phyloP scores from a whole-genome alignment of 2,797 vertebrate genomes.

The Coregonus suidteri region DNA sequence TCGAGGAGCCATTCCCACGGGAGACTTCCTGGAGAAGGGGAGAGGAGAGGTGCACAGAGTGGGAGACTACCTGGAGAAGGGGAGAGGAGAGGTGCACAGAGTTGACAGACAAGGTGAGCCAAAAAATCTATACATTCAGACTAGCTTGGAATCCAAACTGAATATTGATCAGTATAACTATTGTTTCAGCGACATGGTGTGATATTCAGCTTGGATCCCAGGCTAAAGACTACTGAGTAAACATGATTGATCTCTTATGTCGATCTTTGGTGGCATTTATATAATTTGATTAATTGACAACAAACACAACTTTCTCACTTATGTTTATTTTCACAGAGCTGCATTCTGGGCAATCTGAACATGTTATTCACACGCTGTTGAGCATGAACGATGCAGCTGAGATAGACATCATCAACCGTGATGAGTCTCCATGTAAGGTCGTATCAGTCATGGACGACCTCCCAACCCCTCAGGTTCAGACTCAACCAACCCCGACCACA shows the following conservation, averaged over 20 bases:
- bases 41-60: background rate
- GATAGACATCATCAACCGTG: background rate
- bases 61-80: background rate
- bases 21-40: background rate
- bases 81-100: background rate
- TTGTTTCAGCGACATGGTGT: too few relatives aligned
- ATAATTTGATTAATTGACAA: background rate
- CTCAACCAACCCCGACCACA: background rate
- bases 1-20: slow-evolving; percentile 17
- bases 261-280: background rate
- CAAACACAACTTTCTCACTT: too few relatives aligned
- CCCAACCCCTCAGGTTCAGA: background rate
- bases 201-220: too few relatives aligned
- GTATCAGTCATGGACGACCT: slow-evolving; percentile 7
- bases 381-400: background rate
- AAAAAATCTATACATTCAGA: background rate
- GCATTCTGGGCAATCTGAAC: background rate
- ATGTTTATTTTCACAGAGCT: background rate
- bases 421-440: slow-evolving; percentile 15
- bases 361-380: background rate
- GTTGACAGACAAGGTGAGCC: background rate
- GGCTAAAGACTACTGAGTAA: too few relatives aligned
- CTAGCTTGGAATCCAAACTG: too few relatives aligned
- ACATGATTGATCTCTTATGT: background rate
- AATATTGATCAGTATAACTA: too few relatives aligned